A percentile compares a stretch with the other conserved stretches of the same genome.
phyloP scores from a whole-genome alignment of 2,797 vertebrate genomes.

The Acipenser transmontanus region DNA sequence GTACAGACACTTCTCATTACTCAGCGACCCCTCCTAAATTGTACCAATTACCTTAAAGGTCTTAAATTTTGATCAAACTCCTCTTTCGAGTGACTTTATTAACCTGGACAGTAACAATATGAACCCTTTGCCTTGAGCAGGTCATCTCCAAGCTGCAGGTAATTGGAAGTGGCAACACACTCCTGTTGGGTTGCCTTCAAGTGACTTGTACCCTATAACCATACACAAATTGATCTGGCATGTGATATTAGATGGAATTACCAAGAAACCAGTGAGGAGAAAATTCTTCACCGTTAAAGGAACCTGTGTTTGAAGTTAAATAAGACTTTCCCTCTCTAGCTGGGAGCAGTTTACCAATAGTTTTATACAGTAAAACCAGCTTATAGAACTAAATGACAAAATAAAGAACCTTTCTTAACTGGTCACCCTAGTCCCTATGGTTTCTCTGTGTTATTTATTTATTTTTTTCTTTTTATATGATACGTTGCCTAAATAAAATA shows the following conservation, averaged over 20 bases:
- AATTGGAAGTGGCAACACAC: slow-evolving; percentile 63
- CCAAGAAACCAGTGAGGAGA: slow-evolving; percentile 54
- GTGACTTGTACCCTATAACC: slow-evolving; percentile 73
- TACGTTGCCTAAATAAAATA: too few relatives aligned
- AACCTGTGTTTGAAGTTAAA: too few relatives aligned
- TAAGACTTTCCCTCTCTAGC: too few relatives aligned
- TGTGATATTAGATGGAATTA: slow-evolving; percentile 74
- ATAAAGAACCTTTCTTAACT: too few relatives aligned
- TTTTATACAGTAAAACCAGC: too few relatives aligned
- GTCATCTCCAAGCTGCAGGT: slow-evolving; percentile 39
- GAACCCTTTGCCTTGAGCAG: slow-evolving; percentile 45
- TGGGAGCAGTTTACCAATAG: too few relatives aligned
- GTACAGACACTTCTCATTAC: slow-evolving; percentile 6
- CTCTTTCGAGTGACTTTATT: slow-evolving; percentile 29
- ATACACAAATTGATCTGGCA: slow-evolving; percentile 77
- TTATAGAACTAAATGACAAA: too few relatives aligned
- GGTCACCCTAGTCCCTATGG: too few relatives aligned
- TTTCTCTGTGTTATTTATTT: too few relatives aligned
- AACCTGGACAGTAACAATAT: slow-evolving; percentile 30
- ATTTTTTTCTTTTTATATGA: too few relatives aligned
- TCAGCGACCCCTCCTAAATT: slow-evolving; percentile 12
- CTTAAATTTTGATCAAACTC: slow-evolving; percentile 26
- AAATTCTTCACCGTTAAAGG: slow-evolving; percentile 28
- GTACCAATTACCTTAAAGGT: slow-evolving; percentile 24
- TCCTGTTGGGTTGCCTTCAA: slow-evolving; percentile 56